Base-by-base conservation (phyloP, 2,113 vertebrate species). In the Gopherus flavomarginatus region DNA sequence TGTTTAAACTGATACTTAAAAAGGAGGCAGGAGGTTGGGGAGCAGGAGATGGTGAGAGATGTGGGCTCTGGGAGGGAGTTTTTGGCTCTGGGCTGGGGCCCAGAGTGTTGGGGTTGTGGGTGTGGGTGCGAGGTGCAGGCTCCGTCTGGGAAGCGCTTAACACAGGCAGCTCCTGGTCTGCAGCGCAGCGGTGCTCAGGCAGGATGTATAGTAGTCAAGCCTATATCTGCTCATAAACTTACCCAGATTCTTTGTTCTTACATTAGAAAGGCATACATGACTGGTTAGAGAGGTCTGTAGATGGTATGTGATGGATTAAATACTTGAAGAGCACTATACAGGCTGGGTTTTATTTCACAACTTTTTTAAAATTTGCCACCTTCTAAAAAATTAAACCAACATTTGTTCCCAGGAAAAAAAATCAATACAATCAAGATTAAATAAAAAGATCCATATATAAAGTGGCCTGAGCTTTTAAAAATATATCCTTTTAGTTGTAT, bases 351-450 rank as follows among this genome's bases (percentile, higher is more conserved):
- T 87, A 52, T 4, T 86, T 54, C 77, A 78, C 26, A 78, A 4
- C 44, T 3, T 65, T 92, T 96, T 93, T 31, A 59, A 2, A 82
- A 19, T 90, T 95, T 95, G 26, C 31, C 27, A 87, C 22, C 19
- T 72, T 69, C 16, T 1, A 75, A 2, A 4, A 54, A 81, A 92
- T 56, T 82, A 83, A 88, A 81, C 2, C 9, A 44, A 11, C 85
- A 12, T 89, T 96, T 94, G 89, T 11, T 44, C 19, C 21, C 42
- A 83, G 81, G 57, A 85, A 53, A 54, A 62, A 87, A 49, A 88
- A 17, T 11, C 9, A 96, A 90, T 90, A 56, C 89, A 81, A 87
- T 54, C 21, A 93, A 86, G 27, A 79, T 92, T 8, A 93, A 75
- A 92, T n/a, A 57, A 94, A 92, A 86, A 69, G 65, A 79, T 16